These are phyloP conservation scores for Oryzias javanicus DNA, from an alignment of 2,113 vertebrate species.

Conservation along the genomic window DNA sequence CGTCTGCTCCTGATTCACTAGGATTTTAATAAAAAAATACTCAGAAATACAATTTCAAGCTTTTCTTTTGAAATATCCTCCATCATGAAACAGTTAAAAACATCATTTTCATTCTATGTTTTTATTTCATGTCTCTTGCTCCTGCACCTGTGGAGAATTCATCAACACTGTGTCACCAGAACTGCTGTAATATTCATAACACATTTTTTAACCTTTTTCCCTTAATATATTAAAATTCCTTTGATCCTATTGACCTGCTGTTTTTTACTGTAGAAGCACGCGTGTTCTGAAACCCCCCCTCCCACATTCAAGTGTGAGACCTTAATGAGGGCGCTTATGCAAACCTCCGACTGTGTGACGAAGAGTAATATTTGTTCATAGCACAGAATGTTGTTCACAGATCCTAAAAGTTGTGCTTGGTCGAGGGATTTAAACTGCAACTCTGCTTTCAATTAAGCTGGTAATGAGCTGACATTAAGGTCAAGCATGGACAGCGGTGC, in stretches of 20 bases:
- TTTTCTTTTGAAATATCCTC: too few species aligned
- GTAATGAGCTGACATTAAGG: conserved; percentile 61
- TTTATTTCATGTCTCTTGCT: too few species aligned
- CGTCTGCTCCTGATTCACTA: too few species aligned
- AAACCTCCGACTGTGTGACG: conserved; percentile 20
- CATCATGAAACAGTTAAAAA: too few species aligned
- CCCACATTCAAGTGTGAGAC: conserved; percentile 3
- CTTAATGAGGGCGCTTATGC: conserved; percentile 39
- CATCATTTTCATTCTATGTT: too few species aligned
- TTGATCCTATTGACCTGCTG: background rate
- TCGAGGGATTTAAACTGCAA: conserved; percentile 32
- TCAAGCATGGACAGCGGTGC: conserved; percentile 45
- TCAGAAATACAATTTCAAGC: too few species aligned
- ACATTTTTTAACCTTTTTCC: background rate
- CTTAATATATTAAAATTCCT: background rate
- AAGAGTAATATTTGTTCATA: conserved; percentile 6
- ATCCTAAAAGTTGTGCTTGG: conserved; percentile 27
- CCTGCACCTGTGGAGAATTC: too few species aligned
- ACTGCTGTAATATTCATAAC: background rate
- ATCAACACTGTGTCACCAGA: background rate
- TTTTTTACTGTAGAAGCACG: too few species aligned
- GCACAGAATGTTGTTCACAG: conserved; percentile 9
- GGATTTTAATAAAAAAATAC: too few species aligned
- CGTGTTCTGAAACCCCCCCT: conserved; percentile 1
- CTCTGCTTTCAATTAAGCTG: conserved; percentile 54